These are phyloP conservation scores for Anableps anableps DNA, from an alignment of 2,797 vertebrate species.

Conservation along the genomic window DNA sequence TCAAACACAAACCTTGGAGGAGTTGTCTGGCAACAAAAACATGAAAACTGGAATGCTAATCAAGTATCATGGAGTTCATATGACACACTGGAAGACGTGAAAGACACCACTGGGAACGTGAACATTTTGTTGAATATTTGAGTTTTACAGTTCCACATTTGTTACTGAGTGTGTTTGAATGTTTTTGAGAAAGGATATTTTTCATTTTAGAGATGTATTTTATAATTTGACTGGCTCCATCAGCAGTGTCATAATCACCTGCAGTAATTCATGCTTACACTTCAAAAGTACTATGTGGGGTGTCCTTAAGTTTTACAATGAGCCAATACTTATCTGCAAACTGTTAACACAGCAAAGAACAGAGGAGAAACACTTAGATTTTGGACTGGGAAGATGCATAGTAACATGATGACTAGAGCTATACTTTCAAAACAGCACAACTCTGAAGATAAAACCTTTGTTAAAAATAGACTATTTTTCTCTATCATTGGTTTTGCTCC, in stretches of 20 bases:
- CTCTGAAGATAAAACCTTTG: background rate
- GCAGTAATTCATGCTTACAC: slow-evolving; percentile 33
- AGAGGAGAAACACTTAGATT: slow-evolving; percentile 22
- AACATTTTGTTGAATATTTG: background rate
- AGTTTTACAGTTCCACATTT: slow-evolving; percentile 12
- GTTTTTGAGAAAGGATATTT: slow-evolving; percentile 1
- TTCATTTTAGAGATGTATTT: slow-evolving; percentile 21
- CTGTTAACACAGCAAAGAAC: slow-evolving; percentile 11
- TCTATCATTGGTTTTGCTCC: slow-evolving; percentile 1
- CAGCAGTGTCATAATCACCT: slow-evolving; percentile 9
- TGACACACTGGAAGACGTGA: slow-evolving; percentile 22
- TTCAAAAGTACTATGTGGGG: background rate
- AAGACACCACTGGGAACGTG: slow-evolving; percentile 21
- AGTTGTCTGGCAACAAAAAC: slow-evolving; percentile 44
- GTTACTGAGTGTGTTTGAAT: slow-evolving; percentile 1
- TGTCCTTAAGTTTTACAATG: background rate
- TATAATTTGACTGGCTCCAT: slow-evolving; percentile 23
- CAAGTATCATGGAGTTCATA: slow-evolving; percentile 50
- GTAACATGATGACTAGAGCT: slow-evolving; percentile 3
- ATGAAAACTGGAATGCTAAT: slow-evolving; percentile 31
- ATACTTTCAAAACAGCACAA: background rate
- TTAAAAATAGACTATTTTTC: background rate
- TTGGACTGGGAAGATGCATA: background rate
- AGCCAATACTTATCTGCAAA: slow-evolving; percentile 6
- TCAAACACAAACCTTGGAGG: slow-evolving; percentile 19